Evolutionary conservation across 2,888 invertebrate genomes (phyloP).

Genomic region (Spilosoma lubricipeda): DNA sequence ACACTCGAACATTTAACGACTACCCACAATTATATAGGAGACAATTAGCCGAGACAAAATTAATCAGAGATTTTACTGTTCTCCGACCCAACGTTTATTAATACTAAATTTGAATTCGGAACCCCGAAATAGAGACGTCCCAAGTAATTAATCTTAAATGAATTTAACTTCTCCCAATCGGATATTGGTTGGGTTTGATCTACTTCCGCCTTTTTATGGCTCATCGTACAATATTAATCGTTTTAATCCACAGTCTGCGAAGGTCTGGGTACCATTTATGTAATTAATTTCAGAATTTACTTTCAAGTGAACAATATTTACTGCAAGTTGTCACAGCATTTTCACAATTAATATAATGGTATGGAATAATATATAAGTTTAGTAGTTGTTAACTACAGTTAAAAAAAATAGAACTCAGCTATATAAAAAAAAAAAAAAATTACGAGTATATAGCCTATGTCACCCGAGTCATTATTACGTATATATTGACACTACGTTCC

Average conservation of each 20-base stretch:
- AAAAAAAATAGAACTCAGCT: too few relatives aligned
- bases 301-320: not conserved
- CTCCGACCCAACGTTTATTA: slow-evolving; percentile 2
- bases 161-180: slow-evolving; percentile 4
- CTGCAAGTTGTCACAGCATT: not conserved
- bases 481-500: too few relatives aligned
- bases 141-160: slow-evolving; percentile 5
- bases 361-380: not conserved
- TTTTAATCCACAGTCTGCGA: not conserved
- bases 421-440: too few relatives aligned
- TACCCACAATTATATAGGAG: not conserved
- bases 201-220: slow-evolving; percentile 2
- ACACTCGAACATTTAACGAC: not conserved
- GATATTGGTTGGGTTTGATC: slow-evolving; percentile 5
- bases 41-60: slow-evolving; percentile 1
- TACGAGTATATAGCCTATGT: too few relatives aligned
- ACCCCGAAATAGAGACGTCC: not conserved
- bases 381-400: too few relatives aligned
- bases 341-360: not conserved
- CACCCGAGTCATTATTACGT: too few relatives aligned
- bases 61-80: slow-evolving; percentile 3
- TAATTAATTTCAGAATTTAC: not conserved
- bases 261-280: not conserved
- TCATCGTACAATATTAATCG: not conserved
- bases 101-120: not conserved